phyloP scores from a whole-genome alignment of 2,113 vertebrate species.

The Tinamus guttatus region DNA sequence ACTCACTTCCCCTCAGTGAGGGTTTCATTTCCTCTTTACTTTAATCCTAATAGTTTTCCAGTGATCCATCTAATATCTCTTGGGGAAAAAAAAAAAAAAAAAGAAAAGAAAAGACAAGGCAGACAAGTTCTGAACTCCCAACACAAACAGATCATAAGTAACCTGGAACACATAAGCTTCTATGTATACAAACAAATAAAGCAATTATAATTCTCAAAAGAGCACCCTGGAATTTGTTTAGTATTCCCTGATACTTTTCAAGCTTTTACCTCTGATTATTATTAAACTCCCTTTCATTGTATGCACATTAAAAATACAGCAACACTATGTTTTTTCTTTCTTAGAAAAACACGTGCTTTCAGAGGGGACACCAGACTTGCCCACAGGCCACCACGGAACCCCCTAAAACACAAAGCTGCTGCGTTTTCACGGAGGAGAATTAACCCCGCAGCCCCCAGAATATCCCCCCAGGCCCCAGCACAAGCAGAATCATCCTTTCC shows the following conservation, averaged over 20 bases:
- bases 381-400: background rate
- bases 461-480: background rate
- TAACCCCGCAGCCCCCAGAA: background rate
- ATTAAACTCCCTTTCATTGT: background rate
- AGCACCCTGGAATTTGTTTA: background rate
- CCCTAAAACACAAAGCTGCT: rapidly evolving
- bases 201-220: background rate
- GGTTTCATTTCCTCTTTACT: conserved; percentile 31
- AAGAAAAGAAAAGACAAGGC: background rate
- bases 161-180: conserved; percentile 39
- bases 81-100: background rate
- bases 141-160: conserved; percentile 43
- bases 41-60: background rate
- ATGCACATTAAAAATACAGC: background rate
- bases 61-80: background rate
- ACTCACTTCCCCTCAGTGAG: conserved; percentile 29
- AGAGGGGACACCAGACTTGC: rapidly evolving
- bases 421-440: background rate
- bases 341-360: background rate
- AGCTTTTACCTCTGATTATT: background rate
- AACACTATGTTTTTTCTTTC: background rate
- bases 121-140: conserved; percentile 53
- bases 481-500: background rate
- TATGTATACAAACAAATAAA: background rate
- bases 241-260: background rate